Conservation (phyloP, 2,113 vertebrate species). For the Elaphurus davidianus region DNA sequence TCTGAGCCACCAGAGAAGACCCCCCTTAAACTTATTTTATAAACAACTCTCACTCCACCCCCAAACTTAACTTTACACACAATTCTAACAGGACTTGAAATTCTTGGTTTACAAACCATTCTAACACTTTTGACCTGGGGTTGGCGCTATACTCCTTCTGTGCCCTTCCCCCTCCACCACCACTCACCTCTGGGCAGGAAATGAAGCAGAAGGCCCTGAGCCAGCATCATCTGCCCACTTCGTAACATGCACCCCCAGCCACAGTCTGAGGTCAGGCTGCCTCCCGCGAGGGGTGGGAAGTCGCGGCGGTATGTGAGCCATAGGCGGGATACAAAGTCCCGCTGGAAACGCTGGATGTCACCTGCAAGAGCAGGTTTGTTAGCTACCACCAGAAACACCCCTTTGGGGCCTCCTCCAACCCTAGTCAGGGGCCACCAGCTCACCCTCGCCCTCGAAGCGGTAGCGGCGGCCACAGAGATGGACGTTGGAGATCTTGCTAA, state of each 20-base stretch:
- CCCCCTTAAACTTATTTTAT: not conserved
- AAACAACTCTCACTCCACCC: not conserved
- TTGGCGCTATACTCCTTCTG: not conserved
- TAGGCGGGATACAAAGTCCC: constrained; percentile 87
- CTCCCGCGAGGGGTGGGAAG: constrained; percentile 90
- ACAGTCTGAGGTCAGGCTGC: constrained; percentile 90
- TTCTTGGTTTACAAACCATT: not conserved
- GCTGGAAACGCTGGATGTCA: constrained; percentile 87
- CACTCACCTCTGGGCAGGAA: constrained; percentile 86
- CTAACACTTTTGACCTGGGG: not conserved
- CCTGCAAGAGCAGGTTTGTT: constrained; percentile 72
- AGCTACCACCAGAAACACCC: not conserved
- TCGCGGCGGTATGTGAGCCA: constrained; percentile 94
- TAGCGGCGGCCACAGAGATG: constrained; percentile 87
- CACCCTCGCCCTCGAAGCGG: constrained; percentile 88
- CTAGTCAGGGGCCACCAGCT: not conserved
- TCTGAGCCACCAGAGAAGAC: not conserved
- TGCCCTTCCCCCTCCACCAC: not conserved
- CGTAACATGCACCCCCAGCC: constrained; percentile 96
- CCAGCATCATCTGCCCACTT: constrained; percentile 94
- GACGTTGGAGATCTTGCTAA: constrained; percentile 89
- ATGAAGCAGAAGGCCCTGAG: constrained; percentile 90
- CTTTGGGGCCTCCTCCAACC: not conserved
- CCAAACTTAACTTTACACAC: not conserved
- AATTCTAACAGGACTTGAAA: not conserved